These are phyloP conservation scores for Typhlomys cinereus DNA, from an alignment of 2,113 vertebrate species.

Conservation along the genomic window DNA sequence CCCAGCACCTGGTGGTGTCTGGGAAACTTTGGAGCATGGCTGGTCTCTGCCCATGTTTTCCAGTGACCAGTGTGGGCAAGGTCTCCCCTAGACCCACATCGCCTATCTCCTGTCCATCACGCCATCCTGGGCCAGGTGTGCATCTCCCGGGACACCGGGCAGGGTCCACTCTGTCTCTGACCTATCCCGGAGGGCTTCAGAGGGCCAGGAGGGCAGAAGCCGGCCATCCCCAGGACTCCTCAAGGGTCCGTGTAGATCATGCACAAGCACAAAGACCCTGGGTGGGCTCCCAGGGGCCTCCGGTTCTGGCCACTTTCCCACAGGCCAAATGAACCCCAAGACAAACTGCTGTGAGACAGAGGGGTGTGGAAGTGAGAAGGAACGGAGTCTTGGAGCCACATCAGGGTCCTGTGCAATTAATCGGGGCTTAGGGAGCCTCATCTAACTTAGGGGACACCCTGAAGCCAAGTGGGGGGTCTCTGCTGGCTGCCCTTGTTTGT, in stretches of 20 bases:
- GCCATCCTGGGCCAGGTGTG: neutral
- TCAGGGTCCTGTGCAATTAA: neutral
- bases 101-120: neutral
- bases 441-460: neutral
- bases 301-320: neutral
- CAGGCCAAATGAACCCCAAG: neutral
- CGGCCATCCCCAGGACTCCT: neutral
- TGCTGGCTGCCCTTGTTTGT: neutral
- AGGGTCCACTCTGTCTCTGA: neutral
- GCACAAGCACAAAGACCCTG: neutral
- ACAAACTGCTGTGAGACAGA: neutral
- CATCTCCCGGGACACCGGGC: neutral
- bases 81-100: neutral
- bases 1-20: neutral
- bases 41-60: neutral
- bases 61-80: neutral
- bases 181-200: neutral
- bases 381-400: neutral
- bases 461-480: neutral
- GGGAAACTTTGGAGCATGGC: neutral
- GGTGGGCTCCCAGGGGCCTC: neutral
- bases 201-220: neutral
- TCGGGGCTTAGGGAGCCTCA: neutral
- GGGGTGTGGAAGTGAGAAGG: too few relatives aligned
- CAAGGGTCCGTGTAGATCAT: neutral